These are phyloP conservation scores for Boleophthalmus pectinirostris DNA, from an alignment of 2,113 vertebrate species.

Conservation along the genomic window DNA sequence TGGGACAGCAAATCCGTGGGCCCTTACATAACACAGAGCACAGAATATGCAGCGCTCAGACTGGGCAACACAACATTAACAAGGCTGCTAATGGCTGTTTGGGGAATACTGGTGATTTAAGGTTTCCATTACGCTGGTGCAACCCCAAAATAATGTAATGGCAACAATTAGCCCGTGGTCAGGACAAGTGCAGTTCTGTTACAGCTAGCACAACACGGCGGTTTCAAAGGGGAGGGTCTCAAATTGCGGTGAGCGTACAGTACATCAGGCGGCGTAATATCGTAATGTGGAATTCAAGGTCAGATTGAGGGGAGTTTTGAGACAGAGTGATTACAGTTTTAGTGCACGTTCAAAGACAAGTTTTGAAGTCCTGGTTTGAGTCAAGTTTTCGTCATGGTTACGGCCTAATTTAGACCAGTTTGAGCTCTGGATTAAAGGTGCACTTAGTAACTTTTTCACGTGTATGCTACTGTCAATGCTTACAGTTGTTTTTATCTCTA, in stretches of 20 bases:
- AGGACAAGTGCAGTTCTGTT: background rate
- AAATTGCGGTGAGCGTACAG: background rate
- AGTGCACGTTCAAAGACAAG: background rate
- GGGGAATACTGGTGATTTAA: constrained; percentile 34
- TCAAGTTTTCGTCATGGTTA: too few species aligned
- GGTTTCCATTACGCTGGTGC: constrained; percentile 21
- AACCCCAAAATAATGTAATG: constrained; percentile 14
- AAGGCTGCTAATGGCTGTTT: constrained; percentile 13
- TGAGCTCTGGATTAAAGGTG: too few species aligned
- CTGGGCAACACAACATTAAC: constrained; percentile 4
- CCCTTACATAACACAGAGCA: constrained; percentile 11
- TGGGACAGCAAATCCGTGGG: background rate
- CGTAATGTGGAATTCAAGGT: background rate
- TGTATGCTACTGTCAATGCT: too few species aligned
- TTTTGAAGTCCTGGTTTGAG: background rate
- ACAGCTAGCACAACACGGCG: background rate
- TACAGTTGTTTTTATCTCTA: too few species aligned
- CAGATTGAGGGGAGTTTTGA: background rate
- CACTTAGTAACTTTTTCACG: too few species aligned
- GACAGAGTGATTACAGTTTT: too few species aligned
- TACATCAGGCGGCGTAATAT: background rate
- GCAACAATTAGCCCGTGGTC: constrained; percentile 12
- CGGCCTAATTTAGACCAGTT: too few species aligned
- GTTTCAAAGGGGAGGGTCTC: background rate
- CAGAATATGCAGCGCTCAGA: constrained; percentile 12